These are phyloP conservation scores for Hydrozoanthus gracilis DNA, from an alignment of 92 coral and sea anemone genomes.

Conservation along the genomic window DNA sequence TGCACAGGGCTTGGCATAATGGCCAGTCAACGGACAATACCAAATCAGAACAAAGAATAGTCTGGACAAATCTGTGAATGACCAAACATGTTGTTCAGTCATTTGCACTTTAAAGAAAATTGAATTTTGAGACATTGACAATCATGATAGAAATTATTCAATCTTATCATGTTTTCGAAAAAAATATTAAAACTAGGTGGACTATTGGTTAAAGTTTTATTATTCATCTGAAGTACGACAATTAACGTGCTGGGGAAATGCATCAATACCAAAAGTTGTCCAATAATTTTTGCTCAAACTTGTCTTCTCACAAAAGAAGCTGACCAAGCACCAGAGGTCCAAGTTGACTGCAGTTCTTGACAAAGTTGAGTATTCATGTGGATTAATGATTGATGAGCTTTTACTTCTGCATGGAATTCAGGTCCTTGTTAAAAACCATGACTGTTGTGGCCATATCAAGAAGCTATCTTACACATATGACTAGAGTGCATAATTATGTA, in stretches of 20 bases:
- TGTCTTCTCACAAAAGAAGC: constrained; percentile 55
- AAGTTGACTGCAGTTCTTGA: constrained; percentile 48
- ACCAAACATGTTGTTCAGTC: no score
- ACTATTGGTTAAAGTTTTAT: no score
- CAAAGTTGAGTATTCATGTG: constrained; percentile 46
- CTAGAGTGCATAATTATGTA: neutral
- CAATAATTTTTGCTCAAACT: constrained; percentile 10
- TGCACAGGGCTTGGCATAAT: no score
- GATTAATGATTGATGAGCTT: constrained; percentile 23
- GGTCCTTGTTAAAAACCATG: constrained; percentile 34
- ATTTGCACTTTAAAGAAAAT: no score
- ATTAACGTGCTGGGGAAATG: neutral
- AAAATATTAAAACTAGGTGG: no score
- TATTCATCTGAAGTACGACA: neutral
- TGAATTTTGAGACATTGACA: no score
- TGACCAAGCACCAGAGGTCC: constrained; percentile 42
- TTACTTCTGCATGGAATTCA: constrained; percentile 6
- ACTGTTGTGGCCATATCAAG: constrained; percentile 8
- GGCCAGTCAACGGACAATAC: no score
- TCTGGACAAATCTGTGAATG: no score
- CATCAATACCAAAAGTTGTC: neutral
- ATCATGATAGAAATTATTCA: no score
- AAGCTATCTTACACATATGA: neutral
- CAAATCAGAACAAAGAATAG: no score
- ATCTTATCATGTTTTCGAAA: no score